phyloP scores from a whole-genome alignment of 2,888 invertebrate genomes.

The Neocrepidodera transversa region DNA sequence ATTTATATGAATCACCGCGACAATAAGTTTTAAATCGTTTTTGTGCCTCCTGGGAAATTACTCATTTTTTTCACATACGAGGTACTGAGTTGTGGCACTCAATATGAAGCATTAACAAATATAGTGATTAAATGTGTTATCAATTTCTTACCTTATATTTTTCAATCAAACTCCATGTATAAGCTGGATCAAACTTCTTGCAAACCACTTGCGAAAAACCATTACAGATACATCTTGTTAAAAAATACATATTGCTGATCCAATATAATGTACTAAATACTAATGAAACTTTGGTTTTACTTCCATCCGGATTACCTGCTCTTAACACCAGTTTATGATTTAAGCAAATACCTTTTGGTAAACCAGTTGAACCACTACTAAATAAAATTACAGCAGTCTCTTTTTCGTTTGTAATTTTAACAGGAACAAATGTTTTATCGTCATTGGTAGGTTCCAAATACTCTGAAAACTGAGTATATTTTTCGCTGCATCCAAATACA shows the following conservation, averaged over 20 bases:
- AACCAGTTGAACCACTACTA: conserved; percentile 52
- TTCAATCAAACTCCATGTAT: conserved; percentile 29
- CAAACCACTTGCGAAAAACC: conserved; percentile 22
- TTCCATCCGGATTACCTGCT: background rate
- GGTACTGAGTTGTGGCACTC: too few relatives aligned
- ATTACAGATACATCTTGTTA: conserved; percentile 5
- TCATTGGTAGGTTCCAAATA: conserved; percentile 35
- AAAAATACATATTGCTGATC: conserved; percentile 14
- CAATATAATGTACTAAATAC: conserved; percentile 28
- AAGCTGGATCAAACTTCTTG: conserved; percentile 23
- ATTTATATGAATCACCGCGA: too few relatives aligned
- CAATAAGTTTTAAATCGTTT: too few relatives aligned
- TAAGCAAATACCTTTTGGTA: conserved; percentile 49
- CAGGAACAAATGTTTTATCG: conserved; percentile 44
- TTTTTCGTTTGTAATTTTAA: conserved; percentile 23
- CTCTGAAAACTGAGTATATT: conserved; percentile 36
- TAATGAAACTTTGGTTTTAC: background rate
- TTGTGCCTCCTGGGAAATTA: too few relatives aligned
- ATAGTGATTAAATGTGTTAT: too few relatives aligned
- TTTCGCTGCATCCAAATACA: conserved; percentile 43
- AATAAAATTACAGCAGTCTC: conserved; percentile 48
- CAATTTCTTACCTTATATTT: conserved; percentile 37
- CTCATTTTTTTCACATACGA: too few relatives aligned
- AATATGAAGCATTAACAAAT: too few relatives aligned
- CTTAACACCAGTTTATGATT: conserved; percentile 29